Percentiles rank a stretch among this genome's conserved stretches.
Evolutionary conservation across 2,797 vertebrate species (phyloP).

Genomic region (Centropyge bicolor): DNA sequence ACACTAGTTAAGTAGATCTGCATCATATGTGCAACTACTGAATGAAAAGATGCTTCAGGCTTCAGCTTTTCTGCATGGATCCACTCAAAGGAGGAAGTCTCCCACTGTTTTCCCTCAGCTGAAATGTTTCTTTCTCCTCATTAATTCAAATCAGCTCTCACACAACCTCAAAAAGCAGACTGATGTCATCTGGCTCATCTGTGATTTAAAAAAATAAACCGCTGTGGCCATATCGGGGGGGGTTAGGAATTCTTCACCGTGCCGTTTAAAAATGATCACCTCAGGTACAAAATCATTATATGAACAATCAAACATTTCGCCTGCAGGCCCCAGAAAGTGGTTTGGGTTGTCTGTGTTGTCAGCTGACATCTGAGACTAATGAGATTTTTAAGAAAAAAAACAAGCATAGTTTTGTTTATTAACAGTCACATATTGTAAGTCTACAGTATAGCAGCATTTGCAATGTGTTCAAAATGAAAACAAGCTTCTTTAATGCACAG

Average conservation of each 20-base stretch:
- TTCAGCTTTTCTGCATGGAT: constrained; percentile 23
- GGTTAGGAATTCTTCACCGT: constrained; percentile 21
- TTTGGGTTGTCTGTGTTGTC: neutral
- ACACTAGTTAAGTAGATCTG: neutral
- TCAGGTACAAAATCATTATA: constrained; percentile 16
- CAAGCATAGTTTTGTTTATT: neutral
- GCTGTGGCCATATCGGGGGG: neutral
- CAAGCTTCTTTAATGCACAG: neutral
- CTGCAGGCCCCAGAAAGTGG: constrained; percentile 13
- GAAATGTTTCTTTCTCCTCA: constrained; percentile 44
- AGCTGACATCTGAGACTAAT: neutral
- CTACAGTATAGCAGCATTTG: neutral
- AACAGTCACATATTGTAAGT: neutral
- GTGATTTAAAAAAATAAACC: constrained; percentile 52
- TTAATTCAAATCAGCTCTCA: constrained; percentile 68
- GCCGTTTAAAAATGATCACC: constrained; percentile 29
- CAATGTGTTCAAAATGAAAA: neutral
- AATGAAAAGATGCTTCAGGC: constrained; percentile 17
- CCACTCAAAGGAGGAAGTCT: constrained; percentile 56
- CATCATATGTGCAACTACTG: neutral
- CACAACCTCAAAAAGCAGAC: constrained; percentile 45
- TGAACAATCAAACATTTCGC: constrained; percentile 22
- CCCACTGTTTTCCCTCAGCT: constrained; percentile 30
- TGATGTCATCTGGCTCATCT: constrained; percentile 23
- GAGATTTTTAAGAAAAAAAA: neutral